These are phyloP conservation scores for Drosophila nannoptera DNA, from an alignment of 1,140 invertebrate genomes.

Conservation along the genomic window DNA sequence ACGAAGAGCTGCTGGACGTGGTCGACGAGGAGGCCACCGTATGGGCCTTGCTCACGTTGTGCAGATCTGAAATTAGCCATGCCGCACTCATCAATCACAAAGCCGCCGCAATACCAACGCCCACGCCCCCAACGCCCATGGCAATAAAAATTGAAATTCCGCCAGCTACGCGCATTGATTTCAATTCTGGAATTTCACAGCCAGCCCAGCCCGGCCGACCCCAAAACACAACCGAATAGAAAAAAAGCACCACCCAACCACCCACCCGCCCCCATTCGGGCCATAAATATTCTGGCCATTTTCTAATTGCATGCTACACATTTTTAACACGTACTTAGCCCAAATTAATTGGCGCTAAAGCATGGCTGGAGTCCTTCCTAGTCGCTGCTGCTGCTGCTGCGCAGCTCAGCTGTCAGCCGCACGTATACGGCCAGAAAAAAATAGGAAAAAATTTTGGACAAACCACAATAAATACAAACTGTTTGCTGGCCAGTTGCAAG, in stretches of 20 bases:
- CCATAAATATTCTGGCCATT: conserved; percentile 40
- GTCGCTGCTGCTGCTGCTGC: not conserved
- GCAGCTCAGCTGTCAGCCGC: conserved; percentile 56
- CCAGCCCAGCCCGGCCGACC: not conserved
- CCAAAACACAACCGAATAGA: too few relatives aligned
- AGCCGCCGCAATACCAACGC: conserved; percentile 24
- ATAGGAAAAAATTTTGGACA: conserved; percentile 42
- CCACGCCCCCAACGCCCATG: not conserved
- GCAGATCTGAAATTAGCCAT: conserved; percentile 62
- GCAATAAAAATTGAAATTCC: conserved; percentile 59
- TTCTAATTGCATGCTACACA: conserved; percentile 60
- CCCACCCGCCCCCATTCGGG: not conserved
- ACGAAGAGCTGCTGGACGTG: conserved; percentile 60
- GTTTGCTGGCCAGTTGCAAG: conserved; percentile 47
- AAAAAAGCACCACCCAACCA: not conserved
- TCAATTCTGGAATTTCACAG: conserved; percentile 33
- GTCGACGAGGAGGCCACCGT: conserved; percentile 63
- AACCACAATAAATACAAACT: conserved; percentile 74
- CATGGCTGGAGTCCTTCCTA: too few relatives aligned
- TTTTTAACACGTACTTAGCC: conserved; percentile 58
- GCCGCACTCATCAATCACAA: conserved; percentile 66
- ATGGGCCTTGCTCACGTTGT: conserved; percentile 64
- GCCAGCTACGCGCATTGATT: conserved; percentile 41
- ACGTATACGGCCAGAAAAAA: conserved; percentile 29
- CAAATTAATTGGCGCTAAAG: conserved; percentile 44